Percentiles rank a stretch among this genome's conserved stretches.
Conservation (phyloP, 2,888 invertebrate genomes). For the Melieria omissa region DNA sequence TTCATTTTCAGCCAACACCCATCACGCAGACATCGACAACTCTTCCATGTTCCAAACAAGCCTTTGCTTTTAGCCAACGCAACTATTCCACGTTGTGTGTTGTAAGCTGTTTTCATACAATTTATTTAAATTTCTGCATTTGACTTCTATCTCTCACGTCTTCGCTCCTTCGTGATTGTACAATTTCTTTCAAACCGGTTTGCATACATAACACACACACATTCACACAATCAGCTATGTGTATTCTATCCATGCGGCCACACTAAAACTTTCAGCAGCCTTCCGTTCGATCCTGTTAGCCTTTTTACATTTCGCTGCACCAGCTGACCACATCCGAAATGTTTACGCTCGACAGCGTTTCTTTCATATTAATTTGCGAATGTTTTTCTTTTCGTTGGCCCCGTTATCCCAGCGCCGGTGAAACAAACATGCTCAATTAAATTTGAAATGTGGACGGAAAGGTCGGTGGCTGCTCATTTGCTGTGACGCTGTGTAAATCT, state of each 20-base stretch:
- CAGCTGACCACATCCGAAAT: conserved; percentile 31
- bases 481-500: conserved; percentile 19
- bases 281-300: neutral
- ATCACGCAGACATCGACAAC: too few species aligned
- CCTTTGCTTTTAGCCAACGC: too few species aligned
- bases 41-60: too few species aligned
- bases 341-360: conserved; percentile 30
- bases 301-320: neutral
- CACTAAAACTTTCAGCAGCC: neutral
- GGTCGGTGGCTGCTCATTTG: conserved; percentile 26
- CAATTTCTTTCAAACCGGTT: too few species aligned
- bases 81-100: too few species aligned
- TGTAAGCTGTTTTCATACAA: too few species aligned
- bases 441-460: conserved; percentile 24
- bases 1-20: too few species aligned
- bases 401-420: neutral
- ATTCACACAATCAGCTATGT: neutral
- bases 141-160: too few species aligned
- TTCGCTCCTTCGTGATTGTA: too few species aligned
- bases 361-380: conserved; percentile 3
- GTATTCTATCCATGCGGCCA: neutral
- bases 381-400: neutral
- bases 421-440: conserved; percentile 33
- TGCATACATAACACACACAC: neutral
- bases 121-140: too few species aligned